phyloP scores from a whole-genome alignment of 2,113 vertebrate species.

The Patagioenas fasciata region DNA sequence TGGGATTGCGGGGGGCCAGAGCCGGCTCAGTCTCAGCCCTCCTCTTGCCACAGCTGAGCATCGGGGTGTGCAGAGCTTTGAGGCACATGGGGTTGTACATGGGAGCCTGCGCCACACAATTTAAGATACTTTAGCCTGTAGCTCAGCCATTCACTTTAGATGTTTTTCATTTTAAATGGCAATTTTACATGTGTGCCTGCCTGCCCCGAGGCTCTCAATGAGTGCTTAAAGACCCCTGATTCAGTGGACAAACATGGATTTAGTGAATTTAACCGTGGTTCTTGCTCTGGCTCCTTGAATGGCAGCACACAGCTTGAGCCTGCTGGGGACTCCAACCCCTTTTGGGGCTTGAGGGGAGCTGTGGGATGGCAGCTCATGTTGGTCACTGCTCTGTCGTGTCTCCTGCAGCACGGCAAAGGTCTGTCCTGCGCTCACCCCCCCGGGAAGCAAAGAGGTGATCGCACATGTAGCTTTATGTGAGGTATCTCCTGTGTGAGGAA shows the following conservation, averaged over 20 bases:
- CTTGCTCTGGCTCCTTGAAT: background rate
- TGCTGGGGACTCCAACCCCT: background rate
- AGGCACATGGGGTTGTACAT: rapidly evolving
- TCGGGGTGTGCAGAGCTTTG: background rate
- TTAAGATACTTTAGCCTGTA: background rate
- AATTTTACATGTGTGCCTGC: rapidly evolving
- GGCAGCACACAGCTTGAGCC: background rate
- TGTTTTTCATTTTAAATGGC: background rate
- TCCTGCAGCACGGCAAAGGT: background rate
- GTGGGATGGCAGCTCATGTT: background rate
- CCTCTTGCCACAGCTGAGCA: background rate
- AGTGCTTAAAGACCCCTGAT: background rate
- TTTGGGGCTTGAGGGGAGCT: background rate
- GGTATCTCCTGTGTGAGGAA: too few relatives aligned
- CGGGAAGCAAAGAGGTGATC: background rate
- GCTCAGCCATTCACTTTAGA: background rate
- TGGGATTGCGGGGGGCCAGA: background rate
- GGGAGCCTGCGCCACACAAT: background rate
- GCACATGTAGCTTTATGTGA: background rate
- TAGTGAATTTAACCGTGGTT: background rate
- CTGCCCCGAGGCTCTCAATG: rapidly evolving
- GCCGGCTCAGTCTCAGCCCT: background rate
- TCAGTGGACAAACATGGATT: background rate
- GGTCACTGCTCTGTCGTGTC: background rate
- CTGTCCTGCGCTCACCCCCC: background rate